Evolutionary conservation across 2,888 invertebrate genomes (phyloP).

Genomic region (Dolichopus griseipennis): DNA sequence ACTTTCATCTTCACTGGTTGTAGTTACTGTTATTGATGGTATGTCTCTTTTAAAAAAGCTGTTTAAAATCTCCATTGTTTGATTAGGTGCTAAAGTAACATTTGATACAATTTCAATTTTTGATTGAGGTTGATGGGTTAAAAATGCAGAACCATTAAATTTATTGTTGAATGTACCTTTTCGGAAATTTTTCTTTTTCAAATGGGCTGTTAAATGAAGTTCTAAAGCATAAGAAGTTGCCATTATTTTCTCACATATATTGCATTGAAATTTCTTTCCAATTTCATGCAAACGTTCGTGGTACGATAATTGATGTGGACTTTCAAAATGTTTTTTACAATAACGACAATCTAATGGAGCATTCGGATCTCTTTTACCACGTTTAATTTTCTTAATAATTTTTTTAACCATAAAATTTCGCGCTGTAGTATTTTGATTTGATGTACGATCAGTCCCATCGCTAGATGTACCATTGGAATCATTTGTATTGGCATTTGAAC

Average conservation of each 20-base stretch:
- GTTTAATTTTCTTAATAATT: background rate
- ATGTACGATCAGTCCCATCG: background rate
- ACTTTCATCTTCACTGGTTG: background rate
- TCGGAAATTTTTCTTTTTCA: background rate
- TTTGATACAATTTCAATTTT: background rate
- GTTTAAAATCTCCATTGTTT: background rate
- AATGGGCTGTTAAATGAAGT: background rate
- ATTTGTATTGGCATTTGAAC: background rate
- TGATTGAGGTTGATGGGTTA: background rate
- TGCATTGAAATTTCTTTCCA: constrained; percentile 4
- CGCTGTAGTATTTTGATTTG: background rate
- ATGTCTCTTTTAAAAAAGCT: background rate
- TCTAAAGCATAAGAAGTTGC: background rate
- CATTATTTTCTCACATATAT: background rate
- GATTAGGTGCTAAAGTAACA: background rate
- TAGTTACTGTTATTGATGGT: background rate
- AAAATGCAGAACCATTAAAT: background rate
- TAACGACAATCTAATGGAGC: background rate
- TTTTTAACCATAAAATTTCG: background rate
- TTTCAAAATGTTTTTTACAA: background rate
- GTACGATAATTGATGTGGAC: background rate
- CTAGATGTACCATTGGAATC: background rate
- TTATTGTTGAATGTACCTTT: background rate
- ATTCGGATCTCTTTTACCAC: background rate
- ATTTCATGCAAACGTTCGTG: constrained; percentile 2